Base-by-base conservation (phyloP, 1,140 invertebrate species). In the Vollenhovia emeryi region DNA sequence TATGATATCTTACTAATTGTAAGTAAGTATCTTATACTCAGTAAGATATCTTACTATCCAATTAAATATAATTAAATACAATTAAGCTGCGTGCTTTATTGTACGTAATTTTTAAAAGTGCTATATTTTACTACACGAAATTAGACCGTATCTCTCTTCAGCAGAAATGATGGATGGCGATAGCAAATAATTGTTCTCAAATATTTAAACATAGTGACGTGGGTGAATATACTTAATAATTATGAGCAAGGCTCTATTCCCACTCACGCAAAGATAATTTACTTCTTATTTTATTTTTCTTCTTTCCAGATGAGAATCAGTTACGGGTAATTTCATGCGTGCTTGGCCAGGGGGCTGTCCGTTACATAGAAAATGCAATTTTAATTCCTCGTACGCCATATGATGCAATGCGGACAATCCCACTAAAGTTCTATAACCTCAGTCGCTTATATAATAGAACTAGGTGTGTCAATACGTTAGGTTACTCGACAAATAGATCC, bases 291-390 rank as follows among this genome's bases (percentile, higher is more conserved):
- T 55, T 80, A 71, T 88, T 82, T 33, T 55, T 84, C 11, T 73
- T 66, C n/a, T 55, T 76, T 55, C 71, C 59, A 64, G 85, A 89
- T 69, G 50, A 89, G 85, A 80, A 85, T 87, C 76, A 87, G 80
- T 89, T 89, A 87, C 69, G 80, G 50, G 33, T 87, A 89, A 90
- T 89, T 89, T 89, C 87, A 90, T 87, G 85, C 85, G 84, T 82
- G 86, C 88, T 90, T 90, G 76, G n/a, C 86, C 64, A 87, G 55
- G 5, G 24, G 62, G 27, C 43, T 85, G 55, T 15, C 89, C 89
- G 89, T 90, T 89, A 90, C 24, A 55, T 57, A 66, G 64, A 43
- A 87, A 80, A 50, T 82, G 75, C 89, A 85, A 86, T 87, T 90
- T 89, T 87, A 85, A 90, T 90, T 90, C 76, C 52, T 15, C 18